Evolutionary conservation across 2,888 invertebrate genomes (phyloP), one percentile per base, ranked within the genome.

Genomic region (Lasioglossum calceatum): DNA sequence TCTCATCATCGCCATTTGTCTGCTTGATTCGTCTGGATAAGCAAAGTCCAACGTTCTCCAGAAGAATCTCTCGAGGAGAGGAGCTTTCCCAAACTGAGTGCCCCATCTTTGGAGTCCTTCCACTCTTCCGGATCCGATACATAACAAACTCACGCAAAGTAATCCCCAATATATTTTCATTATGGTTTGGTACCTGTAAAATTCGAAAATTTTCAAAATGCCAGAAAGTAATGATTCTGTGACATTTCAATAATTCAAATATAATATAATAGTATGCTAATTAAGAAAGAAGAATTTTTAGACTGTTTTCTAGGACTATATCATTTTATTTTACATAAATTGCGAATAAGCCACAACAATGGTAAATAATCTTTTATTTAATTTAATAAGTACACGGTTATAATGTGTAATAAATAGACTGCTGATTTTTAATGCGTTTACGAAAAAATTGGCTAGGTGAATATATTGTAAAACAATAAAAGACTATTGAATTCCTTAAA

Each of bases 41-140:
- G 97, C 97, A 95, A 97, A 98, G 95, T 98, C 98, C 93, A 98
- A 91, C 61, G 96, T 96, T 77, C 96, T 97, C 98, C 98, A 98
- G 78, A 97, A 96, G 93, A 97, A 98, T 85, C 97, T 96, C 93
- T 98, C 97, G 91, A 97, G 96, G 19, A 98, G 95, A 91, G 95
- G 93, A 5, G 95, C 95, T n/a, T 92, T 90, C 2, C 95, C 95
- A 71, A 93, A 94, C 42, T 94, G 93, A 58, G 93, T 61, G 0
- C 93, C 92, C 92, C 94, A 94, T 88, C 85, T 80, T 79, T 86
- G 89, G 47, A 89, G 50, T 1, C 89, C 92, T 16, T 87, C 8
- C 10, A 81, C 84, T n/a, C 39, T 73, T 47, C 7, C 72, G 5
- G n/a, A 70, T 39, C 39, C 39, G 47, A 88, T 54, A 16, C 85